Conservation (phyloP, 1,140 invertebrate species). For the Lepidurus packardi region DNA sequence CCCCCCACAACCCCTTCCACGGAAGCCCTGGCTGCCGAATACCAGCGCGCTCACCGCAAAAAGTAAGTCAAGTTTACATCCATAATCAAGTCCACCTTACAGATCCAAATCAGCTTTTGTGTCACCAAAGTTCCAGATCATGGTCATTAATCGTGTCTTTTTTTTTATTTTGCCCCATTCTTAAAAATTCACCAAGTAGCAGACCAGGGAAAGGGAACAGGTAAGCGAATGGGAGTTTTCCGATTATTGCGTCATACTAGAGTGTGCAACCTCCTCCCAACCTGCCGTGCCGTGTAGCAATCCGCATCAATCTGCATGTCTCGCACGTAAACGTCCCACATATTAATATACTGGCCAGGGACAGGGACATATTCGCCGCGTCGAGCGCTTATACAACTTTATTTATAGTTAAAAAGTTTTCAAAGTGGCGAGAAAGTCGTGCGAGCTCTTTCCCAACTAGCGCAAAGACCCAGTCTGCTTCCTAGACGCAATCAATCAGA, state of each 20-base stretch:
- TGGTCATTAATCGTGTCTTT: neutral
- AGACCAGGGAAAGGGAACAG: conserved; percentile 20
- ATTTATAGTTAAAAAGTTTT: neutral
- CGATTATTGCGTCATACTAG: neutral
- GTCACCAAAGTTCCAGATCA: neutral
- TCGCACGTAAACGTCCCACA: conserved; percentile 3
- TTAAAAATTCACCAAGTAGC: conserved; percentile 15
- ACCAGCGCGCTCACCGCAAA: neutral
- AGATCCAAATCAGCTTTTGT: neutral
- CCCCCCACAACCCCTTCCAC: neutral
- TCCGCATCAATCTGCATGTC: conserved; percentile 6
- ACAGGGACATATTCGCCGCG: neutral
- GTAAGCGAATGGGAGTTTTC: neutral
- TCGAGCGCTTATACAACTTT: neutral
- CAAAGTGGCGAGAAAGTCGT: neutral
- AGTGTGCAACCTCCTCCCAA: neutral
- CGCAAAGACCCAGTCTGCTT: neutral
- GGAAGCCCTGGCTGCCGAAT: neutral
- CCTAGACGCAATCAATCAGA: conserved; percentile 8
- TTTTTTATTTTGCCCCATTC: neutral
- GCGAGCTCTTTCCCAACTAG: neutral
- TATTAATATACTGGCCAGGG: neutral
- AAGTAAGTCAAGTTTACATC: neutral
- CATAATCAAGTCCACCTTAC: neutral
- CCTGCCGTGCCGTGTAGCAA: neutral